phyloP scores from a whole-genome alignment of 1,140 invertebrate species.

The Pachypsylla venusta region DNA sequence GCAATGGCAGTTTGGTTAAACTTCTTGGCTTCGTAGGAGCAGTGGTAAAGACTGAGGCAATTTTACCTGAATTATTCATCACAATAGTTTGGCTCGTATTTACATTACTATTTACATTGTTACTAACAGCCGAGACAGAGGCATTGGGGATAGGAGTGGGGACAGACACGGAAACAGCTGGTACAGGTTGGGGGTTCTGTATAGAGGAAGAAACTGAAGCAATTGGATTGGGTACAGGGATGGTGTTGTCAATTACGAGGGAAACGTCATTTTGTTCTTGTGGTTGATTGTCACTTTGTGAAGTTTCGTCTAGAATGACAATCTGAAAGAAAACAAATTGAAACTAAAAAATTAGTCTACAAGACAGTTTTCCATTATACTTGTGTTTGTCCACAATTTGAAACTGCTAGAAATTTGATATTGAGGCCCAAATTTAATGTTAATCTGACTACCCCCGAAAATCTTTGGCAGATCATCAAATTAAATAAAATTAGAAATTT shows the following conservation, averaged over 20 bases:
- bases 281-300: conserved; percentile 4
- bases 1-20: conserved; percentile 55
- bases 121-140: conserved; percentile 19
- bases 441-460: too few relatives aligned
- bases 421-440: too few relatives aligned
- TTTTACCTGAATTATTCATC: conserved; percentile 24
- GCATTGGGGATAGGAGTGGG: conserved; percentile 21
- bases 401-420: too few relatives aligned
- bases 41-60: conserved; percentile 26
- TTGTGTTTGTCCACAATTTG: too few relatives aligned
- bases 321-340: too few relatives aligned
- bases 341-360: too few relatives aligned
- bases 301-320: conserved; percentile 6
- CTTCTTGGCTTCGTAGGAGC: conserved; percentile 23
- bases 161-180: conserved; percentile 23
- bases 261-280: neutral
- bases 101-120: conserved; percentile 4
- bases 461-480: too few relatives aligned
- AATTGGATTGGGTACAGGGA: conserved; percentile 18
- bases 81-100: conserved; percentile 11
- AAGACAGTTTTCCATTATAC: too few relatives aligned
- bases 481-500: too few relatives aligned
- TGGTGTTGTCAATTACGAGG: conserved; percentile 19
- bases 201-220: neutral
- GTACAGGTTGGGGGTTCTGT: conserved; percentile 12